Percentiles rank a stretch among this genome's conserved stretches.
Evolutionary conservation across 2,797 vertebrate species (phyloP).

Genomic region (Malurus leucopterus): DNA sequence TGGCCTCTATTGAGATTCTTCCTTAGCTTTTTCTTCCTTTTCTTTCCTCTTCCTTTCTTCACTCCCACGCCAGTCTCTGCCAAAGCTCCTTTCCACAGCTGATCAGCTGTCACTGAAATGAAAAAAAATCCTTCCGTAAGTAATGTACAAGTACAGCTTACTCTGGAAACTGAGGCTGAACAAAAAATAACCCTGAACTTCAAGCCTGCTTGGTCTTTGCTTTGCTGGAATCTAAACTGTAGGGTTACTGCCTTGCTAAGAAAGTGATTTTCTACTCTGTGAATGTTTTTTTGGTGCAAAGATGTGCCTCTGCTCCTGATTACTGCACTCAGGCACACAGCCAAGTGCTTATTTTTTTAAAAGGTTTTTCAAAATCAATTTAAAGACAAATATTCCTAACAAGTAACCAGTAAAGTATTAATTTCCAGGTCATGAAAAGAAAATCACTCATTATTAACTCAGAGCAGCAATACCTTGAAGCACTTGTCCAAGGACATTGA

Average conservation of each 20-base stretch:
- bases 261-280: background rate
- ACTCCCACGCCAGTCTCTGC: conserved; percentile 82
- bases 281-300: background rate
- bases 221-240: background rate
- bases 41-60: conserved; percentile 90
- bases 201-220: background rate
- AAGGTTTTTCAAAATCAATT: background rate
- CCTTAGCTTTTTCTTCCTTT: conserved; percentile 83
- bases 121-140: background rate
- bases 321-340: background rate
- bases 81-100: conserved; percentile 90
- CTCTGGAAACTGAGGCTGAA: background rate
- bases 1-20: conserved; percentile 90
- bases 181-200: background rate
- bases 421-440: background rate
- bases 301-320: background rate
- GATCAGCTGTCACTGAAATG: conserved; percentile 85
- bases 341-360: background rate
- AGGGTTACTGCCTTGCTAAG: background rate
- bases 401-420: background rate
- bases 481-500: background rate
- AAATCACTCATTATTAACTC: background rate
- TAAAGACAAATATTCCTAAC: background rate
- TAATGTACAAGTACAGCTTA: background rate
- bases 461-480: background rate